Evolutionary conservation across 1,140 invertebrate species (phyloP).

Genomic region (Conus betulinus): DNA sequence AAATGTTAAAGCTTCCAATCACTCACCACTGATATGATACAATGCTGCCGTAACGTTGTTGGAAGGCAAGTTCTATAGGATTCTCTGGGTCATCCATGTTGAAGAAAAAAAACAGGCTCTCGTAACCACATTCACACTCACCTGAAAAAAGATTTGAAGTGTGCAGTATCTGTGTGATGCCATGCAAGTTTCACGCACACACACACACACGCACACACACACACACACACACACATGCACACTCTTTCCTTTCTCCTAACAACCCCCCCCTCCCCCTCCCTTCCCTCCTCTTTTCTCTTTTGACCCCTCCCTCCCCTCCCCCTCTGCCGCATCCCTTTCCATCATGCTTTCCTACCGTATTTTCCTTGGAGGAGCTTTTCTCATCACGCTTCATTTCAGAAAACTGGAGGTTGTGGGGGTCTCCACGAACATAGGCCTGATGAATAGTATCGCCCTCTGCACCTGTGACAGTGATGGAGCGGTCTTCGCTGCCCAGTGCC

Average conservation of each 20-base stretch:
- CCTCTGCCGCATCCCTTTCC: no score
- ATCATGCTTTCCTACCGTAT: conserved; percentile 76
- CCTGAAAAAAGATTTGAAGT: conserved; percentile 70
- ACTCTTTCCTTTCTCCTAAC: no score
- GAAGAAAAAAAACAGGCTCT: conserved; percentile 94
- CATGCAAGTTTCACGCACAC: no score
- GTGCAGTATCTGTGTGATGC: no score
- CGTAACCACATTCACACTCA: conserved; percentile 91
- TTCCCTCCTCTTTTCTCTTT: no score
- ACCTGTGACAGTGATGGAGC: conserved; percentile 92
- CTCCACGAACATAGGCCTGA: conserved; percentile 87
- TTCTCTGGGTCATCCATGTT: conserved; percentile 88
- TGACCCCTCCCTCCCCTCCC: no score
- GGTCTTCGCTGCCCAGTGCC: conserved; percentile 95
- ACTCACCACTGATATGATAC: conserved; percentile 92
- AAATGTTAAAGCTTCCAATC: no score
- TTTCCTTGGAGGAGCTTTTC: conserved; percentile 84
- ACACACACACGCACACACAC: no score
- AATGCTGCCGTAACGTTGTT: conserved; percentile 94
- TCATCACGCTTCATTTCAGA: conserved; percentile 97
- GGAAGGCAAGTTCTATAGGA: conserved; percentile 97
- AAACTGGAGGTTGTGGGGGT: conserved; percentile 92
- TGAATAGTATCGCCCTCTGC: conserved; percentile 94
- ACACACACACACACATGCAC: no score
- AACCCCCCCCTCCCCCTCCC: no score